These are phyloP conservation scores for Zootoca vivipara DNA, from an alignment of 2,113 vertebrate genomes.

Conservation along the genomic window DNA sequence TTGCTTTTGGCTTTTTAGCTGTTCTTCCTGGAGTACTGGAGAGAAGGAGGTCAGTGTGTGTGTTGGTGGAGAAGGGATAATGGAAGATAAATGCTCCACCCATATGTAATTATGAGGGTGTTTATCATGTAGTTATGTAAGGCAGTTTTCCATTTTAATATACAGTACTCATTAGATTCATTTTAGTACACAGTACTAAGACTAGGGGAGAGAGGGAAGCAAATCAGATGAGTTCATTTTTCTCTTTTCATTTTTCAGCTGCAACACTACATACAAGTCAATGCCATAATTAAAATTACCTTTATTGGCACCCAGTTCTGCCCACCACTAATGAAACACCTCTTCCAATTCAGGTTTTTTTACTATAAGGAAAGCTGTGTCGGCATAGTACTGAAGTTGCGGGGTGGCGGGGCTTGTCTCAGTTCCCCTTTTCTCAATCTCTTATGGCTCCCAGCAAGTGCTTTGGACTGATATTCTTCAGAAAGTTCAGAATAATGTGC, in stretches of 20 bases:
- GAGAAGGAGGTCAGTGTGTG: neutral
- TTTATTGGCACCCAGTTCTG: neutral
- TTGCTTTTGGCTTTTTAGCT: neutral
- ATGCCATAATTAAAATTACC: neutral
- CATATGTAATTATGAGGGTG: neutral
- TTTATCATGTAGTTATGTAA: neutral
- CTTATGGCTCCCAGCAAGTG: neutral
- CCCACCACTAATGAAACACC: neutral
- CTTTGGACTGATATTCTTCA: neutral
- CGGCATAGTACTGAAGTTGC: neutral
- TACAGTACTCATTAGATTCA: no score
- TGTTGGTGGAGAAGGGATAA: neutral
- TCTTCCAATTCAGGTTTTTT: no score
- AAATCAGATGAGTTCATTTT: neutral
- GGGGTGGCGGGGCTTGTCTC: no score
- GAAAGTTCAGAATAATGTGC: neutral
- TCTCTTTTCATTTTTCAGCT: neutral
- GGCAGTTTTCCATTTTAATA: slow-evolving; percentile 2
- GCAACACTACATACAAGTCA: neutral
- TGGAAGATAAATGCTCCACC: neutral
- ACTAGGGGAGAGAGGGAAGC: no score
- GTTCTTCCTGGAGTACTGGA: neutral
- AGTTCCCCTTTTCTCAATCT: no score
- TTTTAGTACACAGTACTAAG: neutral
- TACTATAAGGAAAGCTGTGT: neutral